Base-by-base conservation (phyloP, 1,140 invertebrate genomes). In the Micrasema longulum region DNA sequence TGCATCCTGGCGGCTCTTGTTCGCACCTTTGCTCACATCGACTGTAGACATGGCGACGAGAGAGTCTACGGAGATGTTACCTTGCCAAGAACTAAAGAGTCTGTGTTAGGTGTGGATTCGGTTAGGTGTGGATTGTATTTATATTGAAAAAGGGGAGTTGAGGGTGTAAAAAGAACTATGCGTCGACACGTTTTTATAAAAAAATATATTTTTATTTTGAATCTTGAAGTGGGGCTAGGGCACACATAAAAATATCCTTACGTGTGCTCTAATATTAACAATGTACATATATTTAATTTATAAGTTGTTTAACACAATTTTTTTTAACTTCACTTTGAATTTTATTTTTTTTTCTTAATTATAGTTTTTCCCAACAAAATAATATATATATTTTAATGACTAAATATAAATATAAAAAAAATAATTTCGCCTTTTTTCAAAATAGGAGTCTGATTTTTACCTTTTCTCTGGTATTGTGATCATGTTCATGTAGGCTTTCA, bases 1-100 rank as follows among this genome's bases (percentile, higher is more conserved):
- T 2, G 70, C 70, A 50, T 75, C 74, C 22, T 57, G 69, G 12
- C 74, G 69, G 35, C 69, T 22, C 47, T 72, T 75, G n/a, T 20
- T 14, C 16, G 23, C 35, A 36, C 31, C 23, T 52, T 66, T 72
- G 1, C 2, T 26, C 22, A 18, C 9, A n/a, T 67, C 69, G 12
- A 43, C 18, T 1, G 71, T 10, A 38, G 53, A 36, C 60, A 64
- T 70, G 20, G 10, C 16, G 20, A 36, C 22, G 26, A 31, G 26
- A 7, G 7, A 31, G 2, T 7, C 26, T 31, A 7, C 7, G 7
- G 2, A 6, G 52, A 10, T 36, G 43, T 11, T 53, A 48, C 12
- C 66, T 22, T 16, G n/a, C 12, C 31, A 12, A 36, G 45, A 45
- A 12, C 53, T 36, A 48, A 14, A 41, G 66, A 55, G 9, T 23